Evolutionary conservation across 2,888 invertebrate species (phyloP).

Genomic region (Oxycera nigricornis): DNA sequence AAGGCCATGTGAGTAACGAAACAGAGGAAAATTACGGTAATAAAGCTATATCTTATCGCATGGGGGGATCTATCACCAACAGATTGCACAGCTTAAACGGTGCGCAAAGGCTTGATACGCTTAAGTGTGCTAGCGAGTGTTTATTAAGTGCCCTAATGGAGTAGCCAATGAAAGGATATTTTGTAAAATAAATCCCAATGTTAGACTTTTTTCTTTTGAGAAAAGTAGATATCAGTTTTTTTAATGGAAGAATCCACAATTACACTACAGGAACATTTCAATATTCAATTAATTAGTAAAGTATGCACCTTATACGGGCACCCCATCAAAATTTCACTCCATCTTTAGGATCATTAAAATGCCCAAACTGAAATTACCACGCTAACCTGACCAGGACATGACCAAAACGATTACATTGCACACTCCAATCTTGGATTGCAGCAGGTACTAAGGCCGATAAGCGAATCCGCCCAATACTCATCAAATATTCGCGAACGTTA

Average conservation of each 20-base stretch:
- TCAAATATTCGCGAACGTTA: not conserved
- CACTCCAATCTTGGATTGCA: not conserved
- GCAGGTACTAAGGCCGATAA: not conserved
- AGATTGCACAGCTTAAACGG: constrained; percentile 15
- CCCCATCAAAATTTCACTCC: too few relatives aligned
- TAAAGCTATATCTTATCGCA: constrained; percentile 38
- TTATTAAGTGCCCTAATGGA: not conserved
- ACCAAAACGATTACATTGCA: not conserved
- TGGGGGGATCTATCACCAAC: constrained; percentile 41
- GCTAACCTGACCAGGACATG: not conserved
- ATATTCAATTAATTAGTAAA: too few relatives aligned
- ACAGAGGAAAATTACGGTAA: constrained; percentile 41
- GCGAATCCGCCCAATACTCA: not conserved
- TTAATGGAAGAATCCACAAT: too few relatives aligned
- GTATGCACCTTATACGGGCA: too few relatives aligned
- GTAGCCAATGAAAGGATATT: not conserved
- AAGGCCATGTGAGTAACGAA: constrained; percentile 37
- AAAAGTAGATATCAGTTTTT: too few relatives aligned
- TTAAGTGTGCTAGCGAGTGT: not conserved
- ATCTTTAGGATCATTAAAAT: too few relatives aligned
- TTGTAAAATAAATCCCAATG: too few relatives aligned
- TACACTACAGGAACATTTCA: too few relatives aligned
- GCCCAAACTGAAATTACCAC: too few relatives aligned
- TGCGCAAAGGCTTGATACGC: not conserved
- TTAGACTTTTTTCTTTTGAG: too few relatives aligned